These are phyloP conservation scores for Rhopalosiphum maidis DNA, from an alignment of 1,140 invertebrate species.

Conservation along the genomic window DNA sequence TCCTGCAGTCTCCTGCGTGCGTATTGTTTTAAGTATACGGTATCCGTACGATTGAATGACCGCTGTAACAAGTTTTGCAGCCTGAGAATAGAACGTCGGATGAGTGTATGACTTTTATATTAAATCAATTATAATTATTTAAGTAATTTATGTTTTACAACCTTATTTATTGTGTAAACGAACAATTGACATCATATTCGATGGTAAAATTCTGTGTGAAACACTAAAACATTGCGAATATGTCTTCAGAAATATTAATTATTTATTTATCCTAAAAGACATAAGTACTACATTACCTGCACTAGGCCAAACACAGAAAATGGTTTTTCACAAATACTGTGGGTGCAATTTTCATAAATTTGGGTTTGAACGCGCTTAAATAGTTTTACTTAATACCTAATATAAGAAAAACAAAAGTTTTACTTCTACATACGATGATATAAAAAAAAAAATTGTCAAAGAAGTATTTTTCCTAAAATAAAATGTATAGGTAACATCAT, in stretches of 20 bases:
- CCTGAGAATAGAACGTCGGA: not conserved
- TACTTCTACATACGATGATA: too few species aligned
- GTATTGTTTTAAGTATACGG: not conserved
- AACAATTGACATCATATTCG: not conserved
- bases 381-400: too few species aligned
- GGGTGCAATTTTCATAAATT: too few species aligned
- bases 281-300: not conserved
- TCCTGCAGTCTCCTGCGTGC: too few species aligned
- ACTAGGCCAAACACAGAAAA: not conserved
- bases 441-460: too few species aligned
- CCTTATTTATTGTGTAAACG: not conserved
- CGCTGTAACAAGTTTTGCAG: not conserved
- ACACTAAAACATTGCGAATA: not conserved
- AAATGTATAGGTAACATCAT: too few species aligned
- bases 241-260: not conserved
- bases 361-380: too few species aligned
- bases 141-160: not conserved
- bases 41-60: not conserved
- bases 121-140: not conserved
- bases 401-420: too few species aligned
- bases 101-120: not conserved
- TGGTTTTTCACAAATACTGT: too few species aligned
- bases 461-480: too few species aligned
- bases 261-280: not conserved
- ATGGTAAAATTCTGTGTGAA: not conserved